These are phyloP conservation scores for Hippocampus kuda DNA, from an alignment of 2,797 vertebrate species.

Conservation along the genomic window DNA sequence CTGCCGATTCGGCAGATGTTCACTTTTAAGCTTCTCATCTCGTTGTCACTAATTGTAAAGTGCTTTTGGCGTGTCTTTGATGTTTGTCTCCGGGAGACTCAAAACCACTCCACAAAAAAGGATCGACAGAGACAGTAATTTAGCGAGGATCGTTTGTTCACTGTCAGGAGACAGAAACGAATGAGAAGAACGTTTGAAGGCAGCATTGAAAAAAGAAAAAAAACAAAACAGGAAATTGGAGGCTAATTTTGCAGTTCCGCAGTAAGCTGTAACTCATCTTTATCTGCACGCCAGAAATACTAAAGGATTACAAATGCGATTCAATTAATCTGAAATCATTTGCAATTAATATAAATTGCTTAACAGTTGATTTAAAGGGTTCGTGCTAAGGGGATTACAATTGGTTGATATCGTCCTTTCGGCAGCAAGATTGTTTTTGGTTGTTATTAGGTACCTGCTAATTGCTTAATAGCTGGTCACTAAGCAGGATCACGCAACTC, in stretches of 20 bases:
- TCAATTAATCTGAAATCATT: neutral
- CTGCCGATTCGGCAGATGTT: slow-evolving; percentile 19
- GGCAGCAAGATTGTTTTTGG: neutral
- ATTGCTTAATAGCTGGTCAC: neutral
- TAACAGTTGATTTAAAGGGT: neutral
- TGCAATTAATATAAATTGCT: neutral
- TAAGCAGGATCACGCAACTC: neutral
- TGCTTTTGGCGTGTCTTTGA: slow-evolving; percentile 57
- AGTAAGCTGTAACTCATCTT: slow-evolving; percentile 3
- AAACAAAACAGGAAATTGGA: neutral
- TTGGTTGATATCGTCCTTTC: slow-evolving; percentile 1
- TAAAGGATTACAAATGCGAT: neutral
- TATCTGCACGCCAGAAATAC: slow-evolving; percentile 10
- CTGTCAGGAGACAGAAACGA: slow-evolving; percentile 11
- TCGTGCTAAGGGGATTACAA: neutral
- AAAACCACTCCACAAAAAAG: slow-evolving; percentile 45
- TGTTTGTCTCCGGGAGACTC: slow-evolving; percentile 57
- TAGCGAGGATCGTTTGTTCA: slow-evolving; percentile 32
- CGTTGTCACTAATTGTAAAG: slow-evolving; percentile 54
- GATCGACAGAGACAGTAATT: slow-evolving; percentile 37
- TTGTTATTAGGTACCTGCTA: neutral
- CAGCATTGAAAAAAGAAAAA: neutral
- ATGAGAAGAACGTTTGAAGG: neutral
- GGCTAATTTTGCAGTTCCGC: slow-evolving; percentile 10
- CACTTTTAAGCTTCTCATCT: slow-evolving; percentile 44